Percentiles rank a stretch among this genome's conserved stretches.
phyloP scores from a whole-genome alignment of 2,797 vertebrate species.

The Taenioides sp. region DNA sequence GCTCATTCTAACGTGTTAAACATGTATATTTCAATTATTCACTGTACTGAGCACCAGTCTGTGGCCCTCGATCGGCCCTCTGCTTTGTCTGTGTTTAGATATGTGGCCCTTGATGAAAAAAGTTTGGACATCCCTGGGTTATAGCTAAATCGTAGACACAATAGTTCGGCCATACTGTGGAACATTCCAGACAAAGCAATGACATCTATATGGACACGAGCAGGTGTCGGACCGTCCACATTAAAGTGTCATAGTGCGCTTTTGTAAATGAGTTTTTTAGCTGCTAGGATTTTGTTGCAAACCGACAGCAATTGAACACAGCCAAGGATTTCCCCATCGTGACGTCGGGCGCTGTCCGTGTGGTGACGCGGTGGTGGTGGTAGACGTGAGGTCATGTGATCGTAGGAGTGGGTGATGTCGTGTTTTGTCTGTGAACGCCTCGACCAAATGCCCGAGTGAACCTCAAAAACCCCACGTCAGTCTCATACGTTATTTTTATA shows the following conservation, averaged over 20 bases:
- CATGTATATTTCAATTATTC: too few relatives aligned
- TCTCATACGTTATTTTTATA: neutral
- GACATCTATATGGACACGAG: neutral
- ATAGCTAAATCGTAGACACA: too few relatives aligned
- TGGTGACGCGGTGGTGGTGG: slow-evolving; percentile 29
- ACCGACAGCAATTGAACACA: slow-evolving; percentile 22
- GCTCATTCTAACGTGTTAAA: too few relatives aligned
- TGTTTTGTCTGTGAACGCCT: slow-evolving; percentile 41
- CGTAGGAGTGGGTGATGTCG: slow-evolving; percentile 28
- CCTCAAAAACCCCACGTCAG: slow-evolving; percentile 19
- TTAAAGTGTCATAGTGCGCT: neutral
- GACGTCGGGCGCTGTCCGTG: slow-evolving; percentile 43
- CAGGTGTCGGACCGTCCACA: neutral
- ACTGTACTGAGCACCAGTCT: too few relatives aligned
- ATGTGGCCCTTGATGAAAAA: too few relatives aligned
- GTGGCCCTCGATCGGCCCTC: too few relatives aligned
- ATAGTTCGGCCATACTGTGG: too few relatives aligned
- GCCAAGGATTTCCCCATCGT: slow-evolving; percentile 48
- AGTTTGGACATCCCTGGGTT: too few relatives aligned
- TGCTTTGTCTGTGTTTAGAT: too few relatives aligned
- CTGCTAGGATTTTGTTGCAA: neutral
- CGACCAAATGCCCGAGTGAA: slow-evolving; percentile 46
- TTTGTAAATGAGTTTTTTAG: slow-evolving; percentile 18
- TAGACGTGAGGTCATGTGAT: slow-evolving; percentile 38
- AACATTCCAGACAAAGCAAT: too few relatives aligned